Conservation (phyloP, 2,888 invertebrate species). For the Argyresthia goedartella region DNA sequence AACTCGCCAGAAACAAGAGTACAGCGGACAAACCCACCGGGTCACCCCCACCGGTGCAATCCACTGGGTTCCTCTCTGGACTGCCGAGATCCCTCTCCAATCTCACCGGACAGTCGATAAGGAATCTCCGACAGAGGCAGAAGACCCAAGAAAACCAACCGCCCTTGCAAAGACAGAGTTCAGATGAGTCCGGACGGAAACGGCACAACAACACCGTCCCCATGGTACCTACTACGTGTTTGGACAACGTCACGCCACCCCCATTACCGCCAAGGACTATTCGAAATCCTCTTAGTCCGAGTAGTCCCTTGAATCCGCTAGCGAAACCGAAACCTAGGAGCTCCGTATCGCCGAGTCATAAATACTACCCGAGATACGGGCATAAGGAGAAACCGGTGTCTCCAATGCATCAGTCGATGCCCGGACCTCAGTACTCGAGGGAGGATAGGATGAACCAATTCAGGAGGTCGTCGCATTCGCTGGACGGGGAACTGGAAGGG, state of each 20-base stretch:
- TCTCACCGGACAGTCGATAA: conserved; percentile 55
- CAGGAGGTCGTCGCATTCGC: conserved; percentile 45
- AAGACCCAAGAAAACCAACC: conserved; percentile 34
- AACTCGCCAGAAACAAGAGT: conserved; percentile 14
- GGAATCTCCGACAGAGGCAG: conserved; percentile 41
- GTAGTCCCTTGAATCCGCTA: conserved; percentile 30
- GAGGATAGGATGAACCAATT: conserved; percentile 29
- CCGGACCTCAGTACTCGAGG: conserved; percentile 19
- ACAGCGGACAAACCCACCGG: conserved; percentile 14
- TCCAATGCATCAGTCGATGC: conserved; percentile 46
- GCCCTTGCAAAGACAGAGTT: conserved; percentile 38
- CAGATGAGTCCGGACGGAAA: conserved; percentile 34
- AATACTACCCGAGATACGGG: not conserved
- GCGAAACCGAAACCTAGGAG: conserved; percentile 29
- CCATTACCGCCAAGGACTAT: conserved; percentile 44
- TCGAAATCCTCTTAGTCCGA: conserved; percentile 23
- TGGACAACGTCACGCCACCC: conserved; percentile 51
- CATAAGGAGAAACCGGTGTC: not conserved
- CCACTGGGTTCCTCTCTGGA: conserved; percentile 47
- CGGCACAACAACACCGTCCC: conserved; percentile 48
- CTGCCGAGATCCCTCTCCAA: conserved; percentile 59
- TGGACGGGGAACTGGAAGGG: conserved; percentile 51
- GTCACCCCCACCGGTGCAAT: conserved; percentile 18
- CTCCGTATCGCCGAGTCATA: conserved; percentile 13
- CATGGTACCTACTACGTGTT: conserved; percentile 50